A percentile compares a stretch with the other conserved stretches of the same genome.
These are phyloP conservation scores for Polyommatus icarus DNA, from an alignment of 2,888 invertebrate genomes.

Conservation along the genomic window DNA sequence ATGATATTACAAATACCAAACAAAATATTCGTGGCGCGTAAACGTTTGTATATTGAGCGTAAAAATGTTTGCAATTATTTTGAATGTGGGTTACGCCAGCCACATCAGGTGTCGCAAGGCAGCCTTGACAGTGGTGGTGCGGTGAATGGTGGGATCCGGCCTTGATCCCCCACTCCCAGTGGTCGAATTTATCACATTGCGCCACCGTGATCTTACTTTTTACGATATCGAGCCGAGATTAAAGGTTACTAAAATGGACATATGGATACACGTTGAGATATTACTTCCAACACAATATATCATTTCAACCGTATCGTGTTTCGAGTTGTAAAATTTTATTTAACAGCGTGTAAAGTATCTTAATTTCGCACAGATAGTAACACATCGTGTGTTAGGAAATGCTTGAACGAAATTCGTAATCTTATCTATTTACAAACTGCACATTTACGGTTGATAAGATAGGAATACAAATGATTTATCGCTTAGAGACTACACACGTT, in stretches of 20 bases:
- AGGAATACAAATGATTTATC: not conserved
- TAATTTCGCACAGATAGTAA: not conserved
- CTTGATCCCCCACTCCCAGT: conserved; percentile 70
- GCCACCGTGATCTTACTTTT: conserved; percentile 17
- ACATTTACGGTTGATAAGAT: not conserved
- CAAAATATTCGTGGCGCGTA: not conserved
- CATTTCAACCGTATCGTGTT: conserved; percentile 4
- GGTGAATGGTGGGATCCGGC: conserved; percentile 77
- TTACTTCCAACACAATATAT: not conserved
- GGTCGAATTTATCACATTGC: conserved; percentile 47
- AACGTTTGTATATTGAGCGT: conserved; percentile 17
- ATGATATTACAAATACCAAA: not conserved
- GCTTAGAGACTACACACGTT: not conserved
- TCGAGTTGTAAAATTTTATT: conserved; percentile 2
- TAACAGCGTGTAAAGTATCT: not conserved
- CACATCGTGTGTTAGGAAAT: too few relatives aligned
- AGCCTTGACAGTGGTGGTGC: conserved; percentile 76
- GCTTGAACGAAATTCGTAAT: not conserved
- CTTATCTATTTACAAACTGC: conserved; percentile 1
- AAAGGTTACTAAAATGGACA: conserved; percentile 6
- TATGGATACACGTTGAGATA: not conserved
- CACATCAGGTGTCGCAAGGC: conserved; percentile 60
- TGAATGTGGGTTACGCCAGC: conserved; percentile 44
- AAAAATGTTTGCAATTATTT: conserved; percentile 30
- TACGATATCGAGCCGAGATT: conserved; percentile 1